These are phyloP conservation scores for Mycetomoellerius zeteki DNA, from an alignment of 1,140 invertebrate species.

Conservation along the genomic window DNA sequence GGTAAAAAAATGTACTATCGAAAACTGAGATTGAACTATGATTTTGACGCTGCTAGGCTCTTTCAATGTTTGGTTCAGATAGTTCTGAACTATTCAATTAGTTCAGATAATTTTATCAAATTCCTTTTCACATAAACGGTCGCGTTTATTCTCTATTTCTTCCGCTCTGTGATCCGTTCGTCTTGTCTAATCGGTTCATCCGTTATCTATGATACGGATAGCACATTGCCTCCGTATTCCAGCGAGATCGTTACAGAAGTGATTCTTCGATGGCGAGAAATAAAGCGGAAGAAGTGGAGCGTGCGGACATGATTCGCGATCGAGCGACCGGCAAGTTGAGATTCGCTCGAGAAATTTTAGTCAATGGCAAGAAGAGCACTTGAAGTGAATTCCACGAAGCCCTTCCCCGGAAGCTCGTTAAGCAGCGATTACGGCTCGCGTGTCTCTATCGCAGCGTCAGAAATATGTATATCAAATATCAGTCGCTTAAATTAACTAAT, in stretches of 20 bases:
- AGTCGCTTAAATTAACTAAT: not conserved
- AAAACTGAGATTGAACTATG: not conserved
- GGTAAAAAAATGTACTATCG: not conserved
- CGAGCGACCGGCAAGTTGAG: not conserved
- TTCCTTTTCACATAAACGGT: not conserved
- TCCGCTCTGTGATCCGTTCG: not conserved
- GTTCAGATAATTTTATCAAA: constrained; percentile 10
- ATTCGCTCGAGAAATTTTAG: constrained; percentile 70
- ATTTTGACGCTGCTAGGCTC: not conserved
- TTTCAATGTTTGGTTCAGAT: not conserved
- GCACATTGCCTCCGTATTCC: constrained; percentile 3
- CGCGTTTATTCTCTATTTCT: not conserved
- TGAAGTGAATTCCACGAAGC: constrained; percentile 70
- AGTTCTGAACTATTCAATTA: no score
- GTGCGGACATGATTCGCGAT: constrained; percentile 6
- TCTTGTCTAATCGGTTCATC: not conserved
- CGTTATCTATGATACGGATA: constrained; percentile 20
- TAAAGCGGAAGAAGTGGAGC: constrained; percentile 51
- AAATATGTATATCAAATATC: not conserved
- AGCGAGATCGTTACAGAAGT: constrained; percentile 21
- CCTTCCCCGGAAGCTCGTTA: constrained; percentile 54
- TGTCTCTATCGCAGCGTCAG: not conserved
- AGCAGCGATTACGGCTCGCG: constrained; percentile 4
- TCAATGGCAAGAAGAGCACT: constrained; percentile 75
- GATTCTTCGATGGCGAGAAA: constrained; percentile 21